Evolutionary conservation across 2,888 invertebrate genomes (phyloP), one percentile per base, ranked within the genome.

Genomic region (Latrodectus elegans): DNA sequence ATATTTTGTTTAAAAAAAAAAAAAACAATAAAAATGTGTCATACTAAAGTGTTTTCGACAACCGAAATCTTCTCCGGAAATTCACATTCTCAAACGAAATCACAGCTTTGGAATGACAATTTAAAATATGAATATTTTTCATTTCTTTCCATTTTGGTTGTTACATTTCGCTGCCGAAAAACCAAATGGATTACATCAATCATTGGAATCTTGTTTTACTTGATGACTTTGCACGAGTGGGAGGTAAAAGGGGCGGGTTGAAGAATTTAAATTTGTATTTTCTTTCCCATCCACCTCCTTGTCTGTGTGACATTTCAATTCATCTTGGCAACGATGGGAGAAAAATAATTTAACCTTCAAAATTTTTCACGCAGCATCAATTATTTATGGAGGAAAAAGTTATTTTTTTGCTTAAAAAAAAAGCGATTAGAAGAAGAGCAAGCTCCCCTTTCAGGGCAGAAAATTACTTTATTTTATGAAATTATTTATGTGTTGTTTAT

Each of bases 301-400:
- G 22, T 77, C 51, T 70, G 53, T 55, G 70, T 82, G 82, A 82
- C 75, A 75, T 82, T 82, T 70, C 82, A 70, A 76, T 82, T 75
- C 75, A 73, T 82, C 82, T 75, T 70, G 55, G 22, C 38, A 22
- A 38, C 64, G n/a, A 38, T 10, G 14, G 65, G 55, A 17, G 38
- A 10, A 26, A 49, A 81, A 74, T 64, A 81, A 81, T 65, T 80
- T 64, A 55, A 60, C 65, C 71, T 68, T 68, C 52, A 38, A 67
- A 81, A 74, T 74, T 65, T 81, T 14, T 65, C 74, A 14, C 60
- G 68, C 60, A 75, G 70, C 82, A 82, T 82, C 82, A 75, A 82
- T 82, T 82, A 82, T 53, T 74, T 17, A 15, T 51, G 67, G n/a
- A 49, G 64, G 60, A 12, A 71, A 71, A 71, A 70, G 71, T 68